phyloP scores from a whole-genome alignment of 2,797 vertebrate species.

The Alauda arvensis region DNA sequence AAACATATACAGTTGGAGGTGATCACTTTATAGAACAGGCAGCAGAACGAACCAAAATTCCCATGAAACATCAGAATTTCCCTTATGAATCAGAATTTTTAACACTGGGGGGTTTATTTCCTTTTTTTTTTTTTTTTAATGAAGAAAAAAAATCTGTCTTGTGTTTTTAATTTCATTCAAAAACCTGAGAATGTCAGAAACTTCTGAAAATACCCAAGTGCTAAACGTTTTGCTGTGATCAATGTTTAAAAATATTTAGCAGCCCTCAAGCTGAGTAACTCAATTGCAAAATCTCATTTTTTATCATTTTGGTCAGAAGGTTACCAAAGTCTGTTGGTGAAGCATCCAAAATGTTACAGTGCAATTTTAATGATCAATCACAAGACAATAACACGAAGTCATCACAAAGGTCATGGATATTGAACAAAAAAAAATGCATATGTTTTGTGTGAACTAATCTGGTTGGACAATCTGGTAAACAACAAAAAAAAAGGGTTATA shows the following conservation, averaged over 20 bases:
- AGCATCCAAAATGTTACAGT: not conserved
- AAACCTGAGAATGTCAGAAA: not conserved
- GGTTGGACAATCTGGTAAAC: not conserved
- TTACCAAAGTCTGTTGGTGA: not conserved
- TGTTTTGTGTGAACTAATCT: not conserved
- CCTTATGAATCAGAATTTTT: not conserved
- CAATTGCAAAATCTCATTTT: not conserved
- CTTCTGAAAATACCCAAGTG: not conserved
- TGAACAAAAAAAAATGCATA: not conserved
- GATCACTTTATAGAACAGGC: not conserved
- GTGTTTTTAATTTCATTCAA: not conserved
- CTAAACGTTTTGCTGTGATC: not conserved
- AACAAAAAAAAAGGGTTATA: not conserved
- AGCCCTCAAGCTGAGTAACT: not conserved
- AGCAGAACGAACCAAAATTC: not conserved
- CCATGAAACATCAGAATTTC: not conserved
- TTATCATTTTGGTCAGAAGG: not conserved
- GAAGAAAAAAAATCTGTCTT: not conserved
- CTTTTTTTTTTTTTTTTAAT: not conserved
- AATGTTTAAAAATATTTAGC: not conserved
- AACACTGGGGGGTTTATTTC: not conserved
- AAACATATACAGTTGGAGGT: not conserved
- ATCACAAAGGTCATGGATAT: not conserved
- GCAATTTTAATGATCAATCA: not conserved
- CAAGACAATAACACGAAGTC: not conserved